Evolutionary conservation across 2,888 invertebrate species (phyloP).

Genomic region (Rhyacophila evoluta): DNA sequence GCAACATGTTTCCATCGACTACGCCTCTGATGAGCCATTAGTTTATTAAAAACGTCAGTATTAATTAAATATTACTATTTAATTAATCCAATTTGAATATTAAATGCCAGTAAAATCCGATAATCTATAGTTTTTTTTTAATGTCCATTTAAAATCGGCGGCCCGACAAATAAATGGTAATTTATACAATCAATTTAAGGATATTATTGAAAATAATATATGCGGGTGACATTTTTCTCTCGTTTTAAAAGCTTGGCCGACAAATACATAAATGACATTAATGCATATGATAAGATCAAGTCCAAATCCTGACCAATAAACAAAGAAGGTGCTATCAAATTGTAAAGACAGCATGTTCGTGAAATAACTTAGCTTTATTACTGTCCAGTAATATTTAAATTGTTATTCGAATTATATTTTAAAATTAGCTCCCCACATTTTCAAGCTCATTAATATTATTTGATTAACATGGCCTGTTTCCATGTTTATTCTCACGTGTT

Average conservation of each 20-base stretch:
- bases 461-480: no score
- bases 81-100: not conserved
- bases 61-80: not conserved
- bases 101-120: not conserved
- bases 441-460: no score
- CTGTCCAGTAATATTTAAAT: no score
- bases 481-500: no score
- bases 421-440: no score
- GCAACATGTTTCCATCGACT: no score
- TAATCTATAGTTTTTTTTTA: not conserved
- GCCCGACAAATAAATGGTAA: not conserved
- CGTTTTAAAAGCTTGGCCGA: not conserved
- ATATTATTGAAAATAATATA: not conserved
- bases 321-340: not conserved
- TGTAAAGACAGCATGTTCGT: not conserved
- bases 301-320: not conserved
- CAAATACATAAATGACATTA: not conserved
- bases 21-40: no score
- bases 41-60: no score
- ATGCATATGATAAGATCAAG: not conserved
- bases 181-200: conserved; percentile 2
- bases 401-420: no score
- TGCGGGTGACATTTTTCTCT: not conserved
- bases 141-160: not conserved
- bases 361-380: no score